Evolutionary conservation across 2,113 vertebrate genomes (phyloP).

Genomic region (Psophia crepitans): DNA sequence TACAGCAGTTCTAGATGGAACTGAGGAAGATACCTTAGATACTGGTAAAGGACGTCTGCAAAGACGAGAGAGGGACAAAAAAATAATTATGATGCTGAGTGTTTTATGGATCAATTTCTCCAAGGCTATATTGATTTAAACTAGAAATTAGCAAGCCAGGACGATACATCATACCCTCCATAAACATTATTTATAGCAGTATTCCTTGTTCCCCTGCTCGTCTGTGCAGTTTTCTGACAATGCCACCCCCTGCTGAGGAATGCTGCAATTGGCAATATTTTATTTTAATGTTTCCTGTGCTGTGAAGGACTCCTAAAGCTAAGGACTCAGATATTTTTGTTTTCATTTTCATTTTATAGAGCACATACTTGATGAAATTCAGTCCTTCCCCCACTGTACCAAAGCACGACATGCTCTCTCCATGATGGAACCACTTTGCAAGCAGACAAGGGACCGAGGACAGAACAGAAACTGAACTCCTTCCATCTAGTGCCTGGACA

Average conservation of each 20-base stretch:
- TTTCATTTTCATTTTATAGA: not conserved
- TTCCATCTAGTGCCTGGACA: not conserved
- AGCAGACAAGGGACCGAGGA: not conserved
- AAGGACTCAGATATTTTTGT: not conserved
- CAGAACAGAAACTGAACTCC: not conserved
- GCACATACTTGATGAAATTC: not conserved
- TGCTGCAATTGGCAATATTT: not conserved
- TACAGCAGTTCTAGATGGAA: not conserved
- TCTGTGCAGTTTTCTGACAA: not conserved
- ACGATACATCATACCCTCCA: not conserved
- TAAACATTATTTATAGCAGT: conserved; percentile 6
- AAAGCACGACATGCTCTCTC: not conserved
- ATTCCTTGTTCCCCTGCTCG: not conserved
- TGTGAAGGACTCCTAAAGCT: not conserved
- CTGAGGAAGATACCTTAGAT: not conserved
- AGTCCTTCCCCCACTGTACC: not conserved
- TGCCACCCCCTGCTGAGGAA: conserved; percentile 10
- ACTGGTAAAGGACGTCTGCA: not conserved
- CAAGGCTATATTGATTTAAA: conserved; percentile 20
- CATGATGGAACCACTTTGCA: not conserved
- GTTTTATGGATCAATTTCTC: conserved; percentile 5
- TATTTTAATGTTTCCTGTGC: not conserved
- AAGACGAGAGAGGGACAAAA: not conserved
- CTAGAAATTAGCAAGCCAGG: conserved; percentile 6
- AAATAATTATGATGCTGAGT: not conserved